These are phyloP conservation scores for Volucella bombylans DNA, from an alignment of 2,888 invertebrate species.

Conservation along the genomic window DNA sequence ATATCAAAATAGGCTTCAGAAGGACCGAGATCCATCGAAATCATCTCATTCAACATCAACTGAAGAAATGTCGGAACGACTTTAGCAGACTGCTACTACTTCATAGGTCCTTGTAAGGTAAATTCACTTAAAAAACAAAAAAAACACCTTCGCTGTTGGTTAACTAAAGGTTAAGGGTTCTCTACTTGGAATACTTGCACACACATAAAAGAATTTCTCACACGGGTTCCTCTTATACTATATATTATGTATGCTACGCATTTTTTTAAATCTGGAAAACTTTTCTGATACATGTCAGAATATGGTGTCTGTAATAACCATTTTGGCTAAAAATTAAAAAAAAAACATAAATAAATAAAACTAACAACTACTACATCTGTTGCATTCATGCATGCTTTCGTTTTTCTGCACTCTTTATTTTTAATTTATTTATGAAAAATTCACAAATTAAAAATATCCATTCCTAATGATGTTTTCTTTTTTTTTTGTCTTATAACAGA, in stretches of 20 bases:
- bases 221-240: slow-evolving; percentile 19
- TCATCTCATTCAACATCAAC: slow-evolving; percentile 77
- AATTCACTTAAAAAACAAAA: slow-evolving; percentile 31
- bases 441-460: neutral
- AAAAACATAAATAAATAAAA: neutral
- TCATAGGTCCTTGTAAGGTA: slow-evolving; percentile 47
- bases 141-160: slow-evolving; percentile 23
- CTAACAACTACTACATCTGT: slow-evolving; percentile 50
- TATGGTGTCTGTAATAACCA: slow-evolving; percentile 47
- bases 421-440: neutral
- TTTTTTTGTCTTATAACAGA: slow-evolving; percentile 74
- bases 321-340: slow-evolving; percentile 10
- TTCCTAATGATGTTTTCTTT: slow-evolving; percentile 14
- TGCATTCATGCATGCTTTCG: slow-evolving; percentile 33
- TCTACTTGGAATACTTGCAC: slow-evolving; percentile 26
- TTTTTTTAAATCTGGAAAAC: neutral
- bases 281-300: slow-evolving; percentile 7
- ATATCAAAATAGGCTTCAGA: slow-evolving; percentile 73
- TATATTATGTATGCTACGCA: neutral
- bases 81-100: slow-evolving; percentile 69
- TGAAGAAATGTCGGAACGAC: slow-evolving; percentile 68
- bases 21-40: slow-evolving; percentile 76
- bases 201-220: neutral
- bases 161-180: slow-evolving; percentile 45
- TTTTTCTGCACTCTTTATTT: slow-evolving; percentile 21